A percentile compares a stretch with the other conserved stretches of the same genome.
Evolutionary conservation across 2,888 invertebrate genomes (phyloP).

Genomic region (Chrysopilus asiliformis): DNA sequence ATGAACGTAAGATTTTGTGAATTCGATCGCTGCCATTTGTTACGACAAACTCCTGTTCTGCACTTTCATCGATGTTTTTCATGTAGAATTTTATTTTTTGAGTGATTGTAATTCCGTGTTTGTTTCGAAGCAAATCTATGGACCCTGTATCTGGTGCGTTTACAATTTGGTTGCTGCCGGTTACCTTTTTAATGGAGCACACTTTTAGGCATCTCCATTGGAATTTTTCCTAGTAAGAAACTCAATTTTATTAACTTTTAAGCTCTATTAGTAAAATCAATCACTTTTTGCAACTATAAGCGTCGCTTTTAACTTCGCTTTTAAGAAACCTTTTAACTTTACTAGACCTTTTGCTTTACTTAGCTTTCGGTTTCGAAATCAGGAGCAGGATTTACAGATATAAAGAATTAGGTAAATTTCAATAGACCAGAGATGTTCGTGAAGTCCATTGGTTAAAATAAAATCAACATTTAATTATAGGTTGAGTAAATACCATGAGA

Average conservation of each 20-base stretch:
- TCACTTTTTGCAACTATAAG: too few relatives aligned
- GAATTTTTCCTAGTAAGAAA: slow-evolving; percentile 30
- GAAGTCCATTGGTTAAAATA: too few relatives aligned
- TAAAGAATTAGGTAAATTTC: too few relatives aligned
- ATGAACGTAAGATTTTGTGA: slow-evolving; percentile 30
- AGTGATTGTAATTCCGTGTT: slow-evolving; percentile 42
- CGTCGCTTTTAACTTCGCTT: too few relatives aligned
- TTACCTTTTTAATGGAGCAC: slow-evolving; percentile 4
- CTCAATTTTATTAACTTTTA: not conserved
- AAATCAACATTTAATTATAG: too few relatives aligned
- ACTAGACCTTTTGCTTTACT: too few relatives aligned
- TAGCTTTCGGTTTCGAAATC: too few relatives aligned
- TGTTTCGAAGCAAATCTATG: slow-evolving; percentile 31
- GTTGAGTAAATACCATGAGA: too few relatives aligned
- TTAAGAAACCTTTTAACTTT: too few relatives aligned
- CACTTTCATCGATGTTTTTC: slow-evolving; percentile 33
- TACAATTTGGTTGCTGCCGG: not conserved
- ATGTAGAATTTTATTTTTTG: slow-evolving; percentile 34
- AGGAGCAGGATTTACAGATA: too few relatives aligned
- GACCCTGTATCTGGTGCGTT: slow-evolving; percentile 16
- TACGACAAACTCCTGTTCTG: slow-evolving; percentile 37
- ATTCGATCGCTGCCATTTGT: slow-evolving; percentile 40
- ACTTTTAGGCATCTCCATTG: slow-evolving; percentile 25
- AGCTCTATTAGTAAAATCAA: too few relatives aligned
- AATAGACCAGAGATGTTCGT: too few relatives aligned